phyloP scores from a whole-genome alignment of 2,888 invertebrate species.

The Pteria penguin region DNA sequence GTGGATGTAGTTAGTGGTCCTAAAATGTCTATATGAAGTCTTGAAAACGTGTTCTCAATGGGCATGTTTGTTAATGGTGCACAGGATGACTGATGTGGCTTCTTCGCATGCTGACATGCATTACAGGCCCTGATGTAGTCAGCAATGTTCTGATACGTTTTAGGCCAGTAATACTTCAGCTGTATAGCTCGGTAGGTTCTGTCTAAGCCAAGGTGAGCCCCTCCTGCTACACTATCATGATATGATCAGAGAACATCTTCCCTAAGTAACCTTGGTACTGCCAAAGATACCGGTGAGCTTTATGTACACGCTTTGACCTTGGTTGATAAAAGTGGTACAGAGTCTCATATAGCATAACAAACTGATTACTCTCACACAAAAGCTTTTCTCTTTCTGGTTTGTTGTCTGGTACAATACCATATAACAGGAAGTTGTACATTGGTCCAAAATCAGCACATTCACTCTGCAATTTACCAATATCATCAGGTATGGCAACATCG shows the following conservation, averaged over 20 bases:
- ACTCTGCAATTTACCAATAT: background rate
- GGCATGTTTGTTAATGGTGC: constrained; percentile 45
- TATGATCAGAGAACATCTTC: constrained; percentile 30
- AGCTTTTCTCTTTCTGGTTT: background rate
- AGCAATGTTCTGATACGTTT: constrained; percentile 32
- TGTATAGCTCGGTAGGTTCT: constrained; percentile 30
- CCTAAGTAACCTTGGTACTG: constrained; percentile 21
- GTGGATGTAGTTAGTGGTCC: constrained; percentile 41
- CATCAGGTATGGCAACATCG: background rate
- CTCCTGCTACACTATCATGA: constrained; percentile 35
- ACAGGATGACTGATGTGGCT: constrained; percentile 9
- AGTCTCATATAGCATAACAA: background rate
- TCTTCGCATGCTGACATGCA: constrained; percentile 36
- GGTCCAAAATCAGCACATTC: background rate
- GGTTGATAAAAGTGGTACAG: constrained; percentile 14
- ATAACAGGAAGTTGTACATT: background rate
- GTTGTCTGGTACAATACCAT: background rate
- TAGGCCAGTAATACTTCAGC: constrained; percentile 36
- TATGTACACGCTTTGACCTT: background rate
- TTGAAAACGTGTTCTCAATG: constrained; percentile 29
- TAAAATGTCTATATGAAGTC: constrained; percentile 49
- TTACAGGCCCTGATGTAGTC: constrained; percentile 21
- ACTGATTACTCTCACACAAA: background rate
- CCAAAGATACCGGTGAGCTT: constrained; percentile 14
- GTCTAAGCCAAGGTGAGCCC: constrained; percentile 29